Percentiles rank a stretch among this genome's conserved stretches.
These are phyloP conservation scores for Mastomys natalensis DNA, from an alignment of 2,113 vertebrate genomes.

Conservation along the genomic window DNA sequence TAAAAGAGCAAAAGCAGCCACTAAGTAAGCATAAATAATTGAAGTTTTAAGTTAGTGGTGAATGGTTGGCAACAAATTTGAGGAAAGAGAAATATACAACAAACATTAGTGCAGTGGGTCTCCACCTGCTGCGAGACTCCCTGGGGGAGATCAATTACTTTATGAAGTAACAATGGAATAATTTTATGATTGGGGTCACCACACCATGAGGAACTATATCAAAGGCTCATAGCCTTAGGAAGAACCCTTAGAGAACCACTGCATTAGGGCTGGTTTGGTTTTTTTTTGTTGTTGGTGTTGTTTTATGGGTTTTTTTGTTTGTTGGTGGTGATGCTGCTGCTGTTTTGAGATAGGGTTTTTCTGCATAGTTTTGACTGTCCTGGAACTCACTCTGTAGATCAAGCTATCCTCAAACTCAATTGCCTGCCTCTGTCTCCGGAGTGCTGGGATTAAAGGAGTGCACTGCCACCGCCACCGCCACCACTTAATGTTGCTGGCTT, in stretches of 20 bases:
- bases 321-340: no score
- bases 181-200: not conserved
- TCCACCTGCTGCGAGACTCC: not conserved
- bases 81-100: not conserved
- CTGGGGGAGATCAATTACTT: not conserved
- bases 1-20: slow-evolving; percentile 26
- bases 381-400: not conserved
- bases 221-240: not conserved
- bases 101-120: not conserved
- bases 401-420: not conserved
- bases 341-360: not conserved
- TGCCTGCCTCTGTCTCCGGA: not conserved
- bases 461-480: not conserved
- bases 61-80: not conserved
- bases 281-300: not conserved
- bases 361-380: not conserved
- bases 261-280: not conserved
- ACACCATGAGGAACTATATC: not conserved
- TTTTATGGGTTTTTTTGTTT: not conserved
- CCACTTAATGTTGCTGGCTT: not conserved
- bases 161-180: not conserved
- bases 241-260: not conserved
- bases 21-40: slow-evolving; percentile 33
- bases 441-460: not conserved
- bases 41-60: not conserved